Evolutionary conservation across 1,140 invertebrate genomes (phyloP), one percentile per base, ranked within the genome.

Genomic region (Cephus cinctus): DNA sequence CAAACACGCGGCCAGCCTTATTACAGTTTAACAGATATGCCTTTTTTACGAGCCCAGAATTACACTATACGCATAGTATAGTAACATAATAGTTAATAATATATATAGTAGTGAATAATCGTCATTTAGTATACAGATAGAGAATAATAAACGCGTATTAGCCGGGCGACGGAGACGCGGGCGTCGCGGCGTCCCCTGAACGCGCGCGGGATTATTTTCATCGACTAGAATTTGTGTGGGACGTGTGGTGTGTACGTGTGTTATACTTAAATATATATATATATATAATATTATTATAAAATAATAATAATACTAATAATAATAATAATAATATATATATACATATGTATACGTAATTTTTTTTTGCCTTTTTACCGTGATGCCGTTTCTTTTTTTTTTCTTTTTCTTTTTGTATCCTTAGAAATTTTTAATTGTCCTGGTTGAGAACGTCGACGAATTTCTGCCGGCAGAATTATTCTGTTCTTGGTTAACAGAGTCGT

Each of bases 181-280:
- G 25, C 25, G 25, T n/a, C 6, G 6, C 6, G 25, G 25, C 25
- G 6, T n/a, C n/a, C 25, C n/a, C 25, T 27, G n/a, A 8, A 27
- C 25, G 55, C 61, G 61, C 63, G 62, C 61, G 59, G 57, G 72
- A 75, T 72, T 75, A 68, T 64, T 61, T 67, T 71, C 64, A 56
- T 71, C 71, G 75, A 77, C 75, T 77, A 77, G 75, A 75, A 75
- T 76, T 75, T 59, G 70, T 71, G 69, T 69, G 64, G 72, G 66
- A 68, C 67, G 64, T 67, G 70, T 70, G 65, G 63, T 58, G 52
- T 27, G 54, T 48, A 48, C 50, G 51, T n/a, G n/a, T 11, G 9
- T 8, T 30, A 11, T 36, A 12, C 5, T 36, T 36, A 15, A 12
- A 12, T 12, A 15, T 11, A 9, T 30, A 9, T 30, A 9, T 30